Evolutionary conservation across 2,113 vertebrate genomes (phyloP).

Genomic region (Lycaon pictus): DNA sequence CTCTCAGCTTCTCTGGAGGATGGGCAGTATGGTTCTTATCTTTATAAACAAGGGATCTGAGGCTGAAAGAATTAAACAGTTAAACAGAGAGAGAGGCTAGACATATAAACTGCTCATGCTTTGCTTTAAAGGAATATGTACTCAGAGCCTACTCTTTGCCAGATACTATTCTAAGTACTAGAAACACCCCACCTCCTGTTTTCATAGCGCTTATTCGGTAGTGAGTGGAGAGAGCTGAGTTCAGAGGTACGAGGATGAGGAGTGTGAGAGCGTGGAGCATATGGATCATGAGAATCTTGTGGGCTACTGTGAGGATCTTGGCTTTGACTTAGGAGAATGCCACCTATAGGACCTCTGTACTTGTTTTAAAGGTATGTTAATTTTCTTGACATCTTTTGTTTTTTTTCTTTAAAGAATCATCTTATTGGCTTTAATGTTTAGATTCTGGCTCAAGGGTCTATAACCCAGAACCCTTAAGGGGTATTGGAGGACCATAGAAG

Average conservation of each 20-base stretch:
- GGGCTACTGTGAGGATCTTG: neutral
- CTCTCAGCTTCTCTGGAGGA: neutral
- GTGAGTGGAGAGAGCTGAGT: neutral
- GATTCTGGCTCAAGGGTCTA: neutral
- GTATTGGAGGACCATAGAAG: neutral
- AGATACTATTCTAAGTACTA: neutral
- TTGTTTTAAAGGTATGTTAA: neutral
- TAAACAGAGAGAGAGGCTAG: neutral
- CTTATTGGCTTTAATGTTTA: neutral
- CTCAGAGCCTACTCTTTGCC: neutral
- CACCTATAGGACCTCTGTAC: neutral
- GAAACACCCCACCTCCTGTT: neutral
- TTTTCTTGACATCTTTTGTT: neutral
- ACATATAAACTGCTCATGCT: neutral
- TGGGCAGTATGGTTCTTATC: neutral
- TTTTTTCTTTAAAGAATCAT: neutral
- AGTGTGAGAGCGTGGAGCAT: neutral
- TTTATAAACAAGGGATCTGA: neutral
- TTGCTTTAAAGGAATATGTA: neutral
- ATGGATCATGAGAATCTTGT: neutral
- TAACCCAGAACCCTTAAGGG: neutral
- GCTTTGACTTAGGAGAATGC: neutral
- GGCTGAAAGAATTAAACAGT: neutral
- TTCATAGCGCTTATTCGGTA: neutral
- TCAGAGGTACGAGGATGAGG: neutral